Conservation (phyloP, 1,140 invertebrate species). For the Branchinecta lindahli region DNA sequence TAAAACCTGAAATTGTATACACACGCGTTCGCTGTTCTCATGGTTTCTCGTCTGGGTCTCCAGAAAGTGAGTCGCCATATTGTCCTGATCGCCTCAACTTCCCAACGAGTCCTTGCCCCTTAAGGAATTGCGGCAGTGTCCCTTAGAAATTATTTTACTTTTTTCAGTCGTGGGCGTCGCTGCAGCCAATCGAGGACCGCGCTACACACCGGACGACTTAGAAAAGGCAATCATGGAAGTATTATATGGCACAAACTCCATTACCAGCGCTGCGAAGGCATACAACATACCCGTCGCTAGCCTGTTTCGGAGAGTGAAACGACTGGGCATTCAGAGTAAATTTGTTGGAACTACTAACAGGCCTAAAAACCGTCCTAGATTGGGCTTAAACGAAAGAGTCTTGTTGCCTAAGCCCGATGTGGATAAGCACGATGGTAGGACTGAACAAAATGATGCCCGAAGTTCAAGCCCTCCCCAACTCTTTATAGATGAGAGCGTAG, state of each 20-base stretch:
- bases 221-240: conserved; percentile 10
- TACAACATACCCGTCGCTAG: conserved; percentile 3
- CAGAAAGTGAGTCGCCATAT: too few relatives aligned
- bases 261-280: background rate
- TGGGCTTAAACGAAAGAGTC: background rate
- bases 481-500: background rate
- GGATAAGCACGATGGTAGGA: too few relatives aligned
- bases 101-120: too few relatives aligned
- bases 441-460: background rate
- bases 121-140: too few relatives aligned
- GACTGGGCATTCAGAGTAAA: conserved; percentile 2
- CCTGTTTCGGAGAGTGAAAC: background rate
- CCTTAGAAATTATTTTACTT: too few relatives aligned
- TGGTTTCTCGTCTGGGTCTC: too few relatives aligned
- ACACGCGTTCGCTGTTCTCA: too few relatives aligned
- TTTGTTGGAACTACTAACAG: background rate
- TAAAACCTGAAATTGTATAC: too few relatives aligned
- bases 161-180: too few relatives aligned
- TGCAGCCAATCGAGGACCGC: background rate
- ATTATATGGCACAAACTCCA: background rate
- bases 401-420: background rate
- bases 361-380: background rate
- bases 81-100: too few relatives aligned
- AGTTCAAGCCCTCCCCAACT: background rate
- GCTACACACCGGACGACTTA: conserved; percentile 2